These are phyloP conservation scores for Acheta domesticus DNA, from an alignment of 2,888 invertebrate genomes.

Conservation along the genomic window DNA sequence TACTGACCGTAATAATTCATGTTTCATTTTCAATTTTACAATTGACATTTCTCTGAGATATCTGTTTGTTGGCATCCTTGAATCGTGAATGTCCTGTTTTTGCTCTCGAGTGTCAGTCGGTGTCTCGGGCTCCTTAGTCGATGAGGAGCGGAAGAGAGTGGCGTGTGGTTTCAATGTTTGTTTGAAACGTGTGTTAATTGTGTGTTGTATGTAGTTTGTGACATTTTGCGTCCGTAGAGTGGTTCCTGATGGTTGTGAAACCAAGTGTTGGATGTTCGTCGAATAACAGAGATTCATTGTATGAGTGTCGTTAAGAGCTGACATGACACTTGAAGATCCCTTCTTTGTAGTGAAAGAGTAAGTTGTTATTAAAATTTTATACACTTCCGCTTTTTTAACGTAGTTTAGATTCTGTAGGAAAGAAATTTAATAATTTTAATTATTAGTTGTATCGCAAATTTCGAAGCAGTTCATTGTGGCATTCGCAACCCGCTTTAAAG, in stretches of 20 bases:
- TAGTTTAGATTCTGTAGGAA: no score
- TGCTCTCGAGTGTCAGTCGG: neutral
- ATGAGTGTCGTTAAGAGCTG: conserved; percentile 44
- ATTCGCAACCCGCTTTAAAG: neutral
- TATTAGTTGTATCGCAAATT: no score
- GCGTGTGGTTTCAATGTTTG: neutral
- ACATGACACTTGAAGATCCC: conserved; percentile 98
- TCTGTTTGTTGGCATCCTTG: neutral
- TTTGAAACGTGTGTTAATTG: conserved; percentile 18
- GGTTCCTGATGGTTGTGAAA: conserved; percentile 20
- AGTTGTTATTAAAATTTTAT: conserved; percentile 50
- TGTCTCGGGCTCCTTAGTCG: conserved; percentile 10
- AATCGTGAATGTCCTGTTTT: conserved; percentile 10
- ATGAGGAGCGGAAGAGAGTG: neutral
- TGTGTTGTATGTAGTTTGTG: neutral
- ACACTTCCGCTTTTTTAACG: no score
- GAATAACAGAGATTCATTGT: conserved; percentile 26
- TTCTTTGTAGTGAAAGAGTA: conserved; percentile 99
- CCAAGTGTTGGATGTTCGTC: neutral
- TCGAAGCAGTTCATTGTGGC: no score
- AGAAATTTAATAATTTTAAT: no score
- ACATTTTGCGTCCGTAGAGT: neutral
- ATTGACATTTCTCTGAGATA: no score
- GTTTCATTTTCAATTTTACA: no score
- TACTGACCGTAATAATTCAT: no score